Evolutionary conservation across 1,140 invertebrate species (phyloP).

Genomic region (Drosophila miranda): DNA sequence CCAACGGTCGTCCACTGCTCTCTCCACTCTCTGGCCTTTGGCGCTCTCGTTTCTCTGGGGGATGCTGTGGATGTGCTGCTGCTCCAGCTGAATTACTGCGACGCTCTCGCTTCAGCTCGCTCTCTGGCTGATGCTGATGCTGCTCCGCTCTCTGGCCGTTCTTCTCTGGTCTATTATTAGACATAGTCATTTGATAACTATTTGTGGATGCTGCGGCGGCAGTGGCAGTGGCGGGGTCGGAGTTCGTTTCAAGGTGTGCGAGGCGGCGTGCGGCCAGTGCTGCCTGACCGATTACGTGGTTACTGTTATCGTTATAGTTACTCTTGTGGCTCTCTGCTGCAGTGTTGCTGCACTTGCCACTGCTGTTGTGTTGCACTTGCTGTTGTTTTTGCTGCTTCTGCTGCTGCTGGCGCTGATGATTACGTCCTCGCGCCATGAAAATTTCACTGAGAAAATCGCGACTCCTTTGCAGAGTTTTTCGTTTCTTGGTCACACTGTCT

Average conservation of each 20-base stretch:
- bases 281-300: constrained; percentile 57
- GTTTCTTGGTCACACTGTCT: constrained; percentile 44
- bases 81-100: constrained; percentile 72
- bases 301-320: constrained; percentile 43
- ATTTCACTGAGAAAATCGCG: constrained; percentile 75
- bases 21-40: constrained; percentile 23
- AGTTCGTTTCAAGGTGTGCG: constrained; percentile 81
- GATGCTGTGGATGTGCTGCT: constrained; percentile 25
- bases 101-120: constrained; percentile 15
- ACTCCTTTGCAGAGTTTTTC: constrained; percentile 68
- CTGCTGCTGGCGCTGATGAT: constrained; percentile 70
- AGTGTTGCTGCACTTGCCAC: constrained; percentile 25
- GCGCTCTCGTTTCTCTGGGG: constrained; percentile 20
- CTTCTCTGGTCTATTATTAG: constrained; percentile 75
- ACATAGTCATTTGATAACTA: constrained; percentile 82
- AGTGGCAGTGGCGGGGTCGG: constrained; percentile 76
- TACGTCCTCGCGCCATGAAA: constrained; percentile 82
- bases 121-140: constrained; percentile 15
- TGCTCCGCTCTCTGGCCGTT: constrained; percentile 28
- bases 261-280: constrained; percentile 32
- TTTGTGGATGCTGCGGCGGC: constrained; percentile 63
- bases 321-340: constrained; percentile 39
- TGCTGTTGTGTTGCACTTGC: not conserved
- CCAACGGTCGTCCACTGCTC: not conserved
- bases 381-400: constrained; percentile 33